phyloP scores from a whole-genome alignment of 1,140 invertebrate genomes.

The Belonocnema kinseyi region DNA sequence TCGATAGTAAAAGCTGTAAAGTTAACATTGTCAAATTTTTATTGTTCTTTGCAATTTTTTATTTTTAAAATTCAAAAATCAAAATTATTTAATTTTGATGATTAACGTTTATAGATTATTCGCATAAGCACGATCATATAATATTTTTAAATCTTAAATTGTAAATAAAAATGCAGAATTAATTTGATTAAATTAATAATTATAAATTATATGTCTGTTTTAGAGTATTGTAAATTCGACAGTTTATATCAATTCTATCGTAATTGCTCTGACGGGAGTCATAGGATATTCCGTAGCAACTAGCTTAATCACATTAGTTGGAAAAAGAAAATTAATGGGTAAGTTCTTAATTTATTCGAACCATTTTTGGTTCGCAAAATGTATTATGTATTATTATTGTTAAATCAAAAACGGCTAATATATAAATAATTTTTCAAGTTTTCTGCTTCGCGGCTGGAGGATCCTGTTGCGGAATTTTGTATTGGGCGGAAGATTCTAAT shows the following conservation, averaged over 20 bases:
- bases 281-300: conserved; percentile 69
- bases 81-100: too few relatives aligned
- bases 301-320: conserved; percentile 66
- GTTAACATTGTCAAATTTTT: too few relatives aligned
- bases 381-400: conserved; percentile 6
- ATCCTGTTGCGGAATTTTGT: conserved; percentile 61
- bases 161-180: too few relatives aligned
- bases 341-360: conserved; percentile 32
- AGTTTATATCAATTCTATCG: conserved; percentile 71
- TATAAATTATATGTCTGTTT: conserved; percentile 36
- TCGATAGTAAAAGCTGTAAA: too few relatives aligned
- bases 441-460: conserved; percentile 65
- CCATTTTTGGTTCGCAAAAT: background rate
- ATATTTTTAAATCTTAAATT: too few relatives aligned
- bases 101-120: too few relatives aligned
- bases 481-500: conserved; percentile 62
- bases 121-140: too few relatives aligned
- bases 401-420: conserved; percentile 16
- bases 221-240: conserved; percentile 60
- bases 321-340: conserved; percentile 69
- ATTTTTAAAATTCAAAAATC: too few relatives aligned
- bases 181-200: conserved; percentile 16
- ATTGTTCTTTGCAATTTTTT: too few relatives aligned
- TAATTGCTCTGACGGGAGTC: conserved; percentile 67
- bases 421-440: conserved; percentile 73